phyloP scores from a whole-genome alignment of 2,113 vertebrate species.

The Tenrec ecaudatus region DNA sequence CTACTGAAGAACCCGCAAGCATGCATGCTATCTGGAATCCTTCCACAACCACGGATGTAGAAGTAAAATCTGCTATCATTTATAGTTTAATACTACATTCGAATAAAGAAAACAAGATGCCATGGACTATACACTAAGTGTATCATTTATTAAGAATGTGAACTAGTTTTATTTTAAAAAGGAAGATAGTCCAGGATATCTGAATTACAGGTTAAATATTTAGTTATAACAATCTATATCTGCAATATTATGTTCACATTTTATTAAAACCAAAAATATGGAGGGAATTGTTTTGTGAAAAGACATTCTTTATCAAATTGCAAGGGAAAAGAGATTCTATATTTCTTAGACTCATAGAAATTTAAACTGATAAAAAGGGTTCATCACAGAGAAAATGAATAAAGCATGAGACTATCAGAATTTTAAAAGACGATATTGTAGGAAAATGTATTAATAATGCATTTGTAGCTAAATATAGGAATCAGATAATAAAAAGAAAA shows the following conservation, averaged over 20 bases:
- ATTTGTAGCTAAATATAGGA: constrained; percentile 67
- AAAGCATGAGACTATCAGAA: constrained; percentile 72
- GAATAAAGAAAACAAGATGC: constrained; percentile 69
- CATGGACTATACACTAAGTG: constrained; percentile 38
- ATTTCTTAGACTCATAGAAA: constrained; percentile 81
- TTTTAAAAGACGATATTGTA: constrained; percentile 72
- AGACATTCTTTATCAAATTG: constrained; percentile 53
- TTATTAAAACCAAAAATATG: constrained; percentile 59
- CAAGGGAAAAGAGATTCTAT: constrained; percentile 78
- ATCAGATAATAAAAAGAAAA: constrained; percentile 50
- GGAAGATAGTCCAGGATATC: constrained; percentile 58
- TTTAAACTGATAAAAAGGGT: constrained; percentile 72
- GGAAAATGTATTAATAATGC: constrained; percentile 67
- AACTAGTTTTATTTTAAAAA: constrained; percentile 72
- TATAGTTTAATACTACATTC: constrained; percentile 75
- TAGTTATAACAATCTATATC: constrained; percentile 77
- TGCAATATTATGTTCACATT: constrained; percentile 61
- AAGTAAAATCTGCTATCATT: constrained; percentile 76
- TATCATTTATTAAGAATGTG: constrained; percentile 75
- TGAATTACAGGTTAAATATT: constrained; percentile 65
- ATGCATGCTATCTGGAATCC: constrained; percentile 61
- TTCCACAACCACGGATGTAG: constrained; percentile 74
- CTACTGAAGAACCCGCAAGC: constrained; percentile 71
- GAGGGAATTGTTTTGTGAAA: constrained; percentile 72
- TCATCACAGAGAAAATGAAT: constrained; percentile 75